A percentile compares a stretch with the other conserved stretches of the same genome.
Evolutionary conservation across 2,113 vertebrate species (phyloP).

Genomic region (Synodontis membranacea): DNA sequence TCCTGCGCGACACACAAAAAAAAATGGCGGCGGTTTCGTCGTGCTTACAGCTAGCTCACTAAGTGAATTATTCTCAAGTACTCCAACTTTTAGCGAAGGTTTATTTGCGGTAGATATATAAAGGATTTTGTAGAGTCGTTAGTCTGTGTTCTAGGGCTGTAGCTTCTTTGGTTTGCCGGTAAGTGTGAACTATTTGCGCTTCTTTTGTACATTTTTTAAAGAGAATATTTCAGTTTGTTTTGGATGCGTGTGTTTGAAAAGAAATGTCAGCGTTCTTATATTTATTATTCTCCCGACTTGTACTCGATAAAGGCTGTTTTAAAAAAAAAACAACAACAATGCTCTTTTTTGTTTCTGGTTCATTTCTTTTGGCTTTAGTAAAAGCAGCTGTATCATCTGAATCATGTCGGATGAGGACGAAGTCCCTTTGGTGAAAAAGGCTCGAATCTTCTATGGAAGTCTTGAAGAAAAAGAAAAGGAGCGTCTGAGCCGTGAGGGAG

Average conservation of each 20-base stretch:
- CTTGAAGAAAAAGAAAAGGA: slow-evolving; percentile 92
- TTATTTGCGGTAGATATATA: not conserved
- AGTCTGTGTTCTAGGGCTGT: not conserved
- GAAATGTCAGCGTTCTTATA: not conserved
- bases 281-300: not conserved
- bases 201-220: not conserved
- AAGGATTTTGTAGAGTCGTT: not conserved
- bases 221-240: not conserved
- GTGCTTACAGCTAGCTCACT: not conserved
- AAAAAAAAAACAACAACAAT: no score
- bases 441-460: slow-evolving; percentile 91
- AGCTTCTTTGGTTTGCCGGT: not conserved
- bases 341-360: not conserved
- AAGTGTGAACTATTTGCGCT: not conserved
- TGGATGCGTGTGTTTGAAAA: not conserved
- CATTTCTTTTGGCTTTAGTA: not conserved
- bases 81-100: not conserved
- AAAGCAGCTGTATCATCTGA: not conserved
- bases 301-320: not conserved
- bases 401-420: slow-evolving; percentile 83
- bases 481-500: slow-evolving; percentile 75
- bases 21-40: slow-evolving; percentile 11
- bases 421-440: slow-evolving; percentile 74
- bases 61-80: not conserved
- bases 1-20: slow-evolving; percentile 20